phyloP scores from a whole-genome alignment of 2,888 invertebrate species.

The Stenodera caucasica region DNA sequence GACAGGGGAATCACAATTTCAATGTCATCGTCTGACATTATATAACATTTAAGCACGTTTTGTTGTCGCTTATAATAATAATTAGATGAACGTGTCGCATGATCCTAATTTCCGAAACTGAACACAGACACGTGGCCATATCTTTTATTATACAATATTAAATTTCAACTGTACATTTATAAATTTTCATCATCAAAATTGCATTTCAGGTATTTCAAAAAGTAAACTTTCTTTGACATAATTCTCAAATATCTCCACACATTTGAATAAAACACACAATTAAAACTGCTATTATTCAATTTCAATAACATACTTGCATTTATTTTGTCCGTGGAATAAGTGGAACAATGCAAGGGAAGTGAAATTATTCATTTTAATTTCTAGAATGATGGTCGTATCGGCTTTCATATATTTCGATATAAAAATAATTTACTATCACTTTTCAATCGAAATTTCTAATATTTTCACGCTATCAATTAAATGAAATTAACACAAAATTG shows the following conservation, averaged over 20 bases:
- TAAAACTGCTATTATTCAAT: conserved; percentile 23
- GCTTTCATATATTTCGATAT: conserved; percentile 21
- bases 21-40: conserved; percentile 29
- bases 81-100: conserved; percentile 28
- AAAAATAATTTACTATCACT: conserved; percentile 23
- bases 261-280: conserved; percentile 22
- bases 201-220: conserved; percentile 29
- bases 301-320: conserved; percentile 26
- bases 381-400: conserved; percentile 20
- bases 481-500: background rate
- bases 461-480: background rate
- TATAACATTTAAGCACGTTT: conserved; percentile 27
- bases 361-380: conserved; percentile 30
- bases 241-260: conserved; percentile 34
- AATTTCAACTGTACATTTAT: conserved; percentile 20
- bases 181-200: conserved; percentile 32
- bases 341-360: conserved; percentile 31
- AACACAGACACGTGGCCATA: conserved; percentile 22
- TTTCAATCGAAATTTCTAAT: conserved; percentile 14
- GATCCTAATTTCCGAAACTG: conserved; percentile 18
- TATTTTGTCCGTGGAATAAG: conserved; percentile 24
- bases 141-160: conserved; percentile 13
- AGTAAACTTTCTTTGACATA: conserved; percentile 37
- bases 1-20: conserved; percentile 25
- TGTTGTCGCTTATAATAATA: conserved; percentile 25